phyloP scores from a whole-genome alignment of 2,797 vertebrate species.

The Pygocentrus nattereri region DNA sequence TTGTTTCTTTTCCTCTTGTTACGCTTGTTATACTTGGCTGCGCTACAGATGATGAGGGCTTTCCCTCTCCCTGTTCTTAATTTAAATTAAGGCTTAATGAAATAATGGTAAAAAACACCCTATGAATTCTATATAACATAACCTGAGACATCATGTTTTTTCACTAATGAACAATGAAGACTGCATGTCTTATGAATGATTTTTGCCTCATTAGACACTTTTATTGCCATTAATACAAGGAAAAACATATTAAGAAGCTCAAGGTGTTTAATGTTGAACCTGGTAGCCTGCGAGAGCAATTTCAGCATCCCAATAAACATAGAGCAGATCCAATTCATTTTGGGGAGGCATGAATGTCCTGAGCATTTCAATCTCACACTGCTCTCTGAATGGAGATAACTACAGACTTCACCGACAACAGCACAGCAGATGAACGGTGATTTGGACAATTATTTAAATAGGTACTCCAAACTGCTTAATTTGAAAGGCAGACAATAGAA shows the following conservation, averaged over 20 bases:
- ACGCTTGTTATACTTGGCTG: no score
- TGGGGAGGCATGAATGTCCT: conserved; percentile 60
- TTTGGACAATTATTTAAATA: conserved; percentile 41
- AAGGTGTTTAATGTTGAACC: conserved; percentile 51
- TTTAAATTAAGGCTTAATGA: no score
- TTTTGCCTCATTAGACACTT: conserved; percentile 51
- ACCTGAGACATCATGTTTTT: background rate
- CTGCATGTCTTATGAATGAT: background rate
- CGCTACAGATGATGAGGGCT: no score
- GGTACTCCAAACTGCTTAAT: conserved; percentile 22
- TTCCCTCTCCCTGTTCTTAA: no score
- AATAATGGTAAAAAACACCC: background rate
- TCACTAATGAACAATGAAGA: background rate
- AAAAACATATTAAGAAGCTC: conserved; percentile 64
- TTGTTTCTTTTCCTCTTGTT: no score
- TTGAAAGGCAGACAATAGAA: conserved; percentile 26
- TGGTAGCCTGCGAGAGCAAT: conserved; percentile 56
- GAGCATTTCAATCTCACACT: conserved; percentile 28
- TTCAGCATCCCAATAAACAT: conserved; percentile 41
- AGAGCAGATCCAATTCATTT: conserved; percentile 42
- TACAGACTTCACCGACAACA: conserved; percentile 36
- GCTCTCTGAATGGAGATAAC: conserved; percentile 25
- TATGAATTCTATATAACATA: background rate
- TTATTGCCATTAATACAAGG: conserved; percentile 62
- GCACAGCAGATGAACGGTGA: conserved; percentile 30